These are phyloP conservation scores for Gymnoscelis rufifasciata DNA, from an alignment of 2,888 invertebrate genomes.

Conservation along the genomic window DNA sequence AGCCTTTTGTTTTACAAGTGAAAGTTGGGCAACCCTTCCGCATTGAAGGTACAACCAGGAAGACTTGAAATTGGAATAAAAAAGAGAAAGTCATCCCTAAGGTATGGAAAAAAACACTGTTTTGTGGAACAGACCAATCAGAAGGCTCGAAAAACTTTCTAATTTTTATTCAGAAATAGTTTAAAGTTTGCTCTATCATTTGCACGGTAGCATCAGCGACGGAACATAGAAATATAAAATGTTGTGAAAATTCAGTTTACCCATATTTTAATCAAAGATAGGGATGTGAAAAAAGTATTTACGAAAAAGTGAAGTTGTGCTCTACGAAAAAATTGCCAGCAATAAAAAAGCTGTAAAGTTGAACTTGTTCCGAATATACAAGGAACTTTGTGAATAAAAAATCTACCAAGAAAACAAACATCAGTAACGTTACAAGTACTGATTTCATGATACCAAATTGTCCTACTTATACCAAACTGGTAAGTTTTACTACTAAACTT, in stretches of 20 bases:
- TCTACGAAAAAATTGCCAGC: slow-evolving; percentile 14
- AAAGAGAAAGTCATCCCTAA: slow-evolving; percentile 68
- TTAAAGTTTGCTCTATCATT: slow-evolving; percentile 50
- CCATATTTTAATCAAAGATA: not conserved
- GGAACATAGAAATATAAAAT: slow-evolving; percentile 14
- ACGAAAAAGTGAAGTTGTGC: slow-evolving; percentile 16
- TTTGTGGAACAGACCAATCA: slow-evolving; percentile 60
- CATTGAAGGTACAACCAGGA: slow-evolving; percentile 61
- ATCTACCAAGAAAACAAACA: slow-evolving; percentile 22
- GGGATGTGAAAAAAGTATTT: not conserved
- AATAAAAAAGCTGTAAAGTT: slow-evolving; percentile 21
- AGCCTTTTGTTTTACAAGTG: slow-evolving; percentile 61
- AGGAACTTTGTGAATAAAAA: slow-evolving; percentile 21
- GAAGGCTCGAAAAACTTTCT: slow-evolving; percentile 60
- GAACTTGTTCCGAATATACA: slow-evolving; percentile 11
- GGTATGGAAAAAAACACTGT: slow-evolving; percentile 53
- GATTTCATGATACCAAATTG: slow-evolving; percentile 31
- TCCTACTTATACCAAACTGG: slow-evolving; percentile 28
- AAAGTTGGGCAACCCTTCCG: slow-evolving; percentile 71
- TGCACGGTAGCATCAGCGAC: slow-evolving; percentile 53
- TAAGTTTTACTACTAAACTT: slow-evolving; percentile 33
- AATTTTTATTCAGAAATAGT: slow-evolving; percentile 59
- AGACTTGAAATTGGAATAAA: slow-evolving; percentile 71
- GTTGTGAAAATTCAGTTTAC: not conserved
- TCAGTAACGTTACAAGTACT: slow-evolving; percentile 26